phyloP scores from a whole-genome alignment of 2,113 vertebrate species.

The Phyllostomus hastatus region DNA sequence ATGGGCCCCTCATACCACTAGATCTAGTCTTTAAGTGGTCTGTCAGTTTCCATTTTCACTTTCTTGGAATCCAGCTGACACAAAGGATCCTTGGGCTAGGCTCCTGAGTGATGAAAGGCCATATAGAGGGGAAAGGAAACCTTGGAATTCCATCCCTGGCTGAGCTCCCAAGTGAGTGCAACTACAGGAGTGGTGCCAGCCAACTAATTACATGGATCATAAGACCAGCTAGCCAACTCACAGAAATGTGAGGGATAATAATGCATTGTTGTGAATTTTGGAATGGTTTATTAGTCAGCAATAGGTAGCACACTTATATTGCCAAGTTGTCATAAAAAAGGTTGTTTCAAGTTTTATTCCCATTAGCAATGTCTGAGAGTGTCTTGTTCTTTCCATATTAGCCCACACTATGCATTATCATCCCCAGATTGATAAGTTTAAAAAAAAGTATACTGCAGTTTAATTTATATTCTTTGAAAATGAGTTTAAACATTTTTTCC shows the following conservation, averaged over 20 bases:
- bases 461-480: slow-evolving; percentile 15
- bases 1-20: not conserved
- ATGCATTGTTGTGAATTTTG: not conserved
- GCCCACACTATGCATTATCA: not conserved
- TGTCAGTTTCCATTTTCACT: not conserved
- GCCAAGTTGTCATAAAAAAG: not conserved
- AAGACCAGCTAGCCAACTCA: not conserved
- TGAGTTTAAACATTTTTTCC: not conserved
- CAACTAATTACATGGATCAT: not conserved
- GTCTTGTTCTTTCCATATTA: not conserved
- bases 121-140: not conserved
- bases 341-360: not conserved
- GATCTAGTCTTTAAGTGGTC: not conserved
- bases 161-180: not conserved
- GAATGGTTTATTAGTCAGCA: not conserved
- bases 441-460: not conserved
- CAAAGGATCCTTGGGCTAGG: not conserved
- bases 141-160: not conserved
- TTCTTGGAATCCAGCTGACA: not conserved
- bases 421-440: not conserved
- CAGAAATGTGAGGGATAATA: not conserved
- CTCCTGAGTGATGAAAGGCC: not conserved
- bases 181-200: not conserved
- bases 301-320: not conserved
- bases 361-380: not conserved